Base-by-base conservation (phyloP, 92 coral and sea anemone species). In the Heteractis magnifica region DNA sequence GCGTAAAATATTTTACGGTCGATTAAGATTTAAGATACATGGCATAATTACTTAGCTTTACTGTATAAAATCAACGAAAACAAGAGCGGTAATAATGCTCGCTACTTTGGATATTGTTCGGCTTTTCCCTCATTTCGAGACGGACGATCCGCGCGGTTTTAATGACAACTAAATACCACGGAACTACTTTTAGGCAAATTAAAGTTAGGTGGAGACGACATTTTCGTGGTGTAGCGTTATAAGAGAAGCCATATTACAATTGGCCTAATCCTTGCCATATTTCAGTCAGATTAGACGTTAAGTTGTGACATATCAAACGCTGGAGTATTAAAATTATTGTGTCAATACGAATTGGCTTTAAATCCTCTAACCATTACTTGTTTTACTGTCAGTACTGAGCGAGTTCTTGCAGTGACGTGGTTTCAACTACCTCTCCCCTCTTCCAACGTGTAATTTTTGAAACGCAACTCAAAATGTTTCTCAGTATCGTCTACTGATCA, bases 141-240 rank as follows among this genome's bases (percentile, higher is more conserved):
- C 59, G 49, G 55, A 80, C 75, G 60, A 65, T 65, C 34, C 26
- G 76, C 44, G 71, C 41, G 65, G 83, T 49, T 80, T 71, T 68
- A n/a, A 81, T 81, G 76, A 52, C 19, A 70, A n/a, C 49, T 49
- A 70, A 70, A 51, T 68, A 51, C 19, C 77, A 51, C 77, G 84
- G 84, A 81, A 81, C 56, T 70, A 41, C 15, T 74, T 49, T 70
- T 34, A 16, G 34, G 10, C 77, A 79, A 79, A 65, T 81, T 81
- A 81, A 81, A 65, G 77, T 70, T 65, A 71, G 84, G 84, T 77
- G 84, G 84, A 77, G 48, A 19, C 58, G 60, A n/a, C 56, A 81
- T 74, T 50, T 26, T 65, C 10, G 55, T 78, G 44, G 21, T 9
- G 16, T 51, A 56, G 14, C 10, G 10, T 6, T 44, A 21, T 3